A percentile compares a stretch with the other conserved stretches of the same genome.
phyloP scores from a whole-genome alignment of 2,888 invertebrate species.

The Pseudanteris insignis region DNA sequence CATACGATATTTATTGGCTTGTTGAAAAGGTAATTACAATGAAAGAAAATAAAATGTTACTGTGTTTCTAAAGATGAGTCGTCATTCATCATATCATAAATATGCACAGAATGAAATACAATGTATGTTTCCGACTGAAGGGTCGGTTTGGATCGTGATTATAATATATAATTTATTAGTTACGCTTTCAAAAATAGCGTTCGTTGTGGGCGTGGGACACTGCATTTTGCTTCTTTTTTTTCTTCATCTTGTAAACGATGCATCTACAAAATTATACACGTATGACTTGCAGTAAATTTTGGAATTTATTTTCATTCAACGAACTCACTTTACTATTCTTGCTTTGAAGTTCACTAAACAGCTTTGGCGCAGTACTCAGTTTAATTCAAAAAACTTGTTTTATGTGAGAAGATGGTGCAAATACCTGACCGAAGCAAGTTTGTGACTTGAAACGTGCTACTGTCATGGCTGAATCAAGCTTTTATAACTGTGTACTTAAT shows the following conservation, averaged over 20 bases:
- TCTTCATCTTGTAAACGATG: not conserved
- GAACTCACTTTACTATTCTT: not conserved
- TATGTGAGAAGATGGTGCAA: too few species aligned
- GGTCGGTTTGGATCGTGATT: conserved; percentile 4
- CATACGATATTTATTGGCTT: too few species aligned
- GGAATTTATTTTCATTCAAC: conserved; percentile 28
- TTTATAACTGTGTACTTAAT: too few species aligned
- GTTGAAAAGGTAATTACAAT: too few species aligned
- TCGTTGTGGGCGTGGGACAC: conserved; percentile 8
- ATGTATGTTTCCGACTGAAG: not conserved
- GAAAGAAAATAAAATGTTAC: too few species aligned
- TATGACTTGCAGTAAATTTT: conserved; percentile 27
- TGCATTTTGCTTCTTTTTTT: not conserved
- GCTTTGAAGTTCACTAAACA: too few species aligned
- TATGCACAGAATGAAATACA: not conserved
- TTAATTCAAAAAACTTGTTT: too few species aligned
- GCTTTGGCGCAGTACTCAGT: too few species aligned
- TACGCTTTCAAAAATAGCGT: conserved; percentile 17
- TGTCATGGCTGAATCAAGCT: too few species aligned
- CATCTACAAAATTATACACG: conserved; percentile 16
- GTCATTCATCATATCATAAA: not conserved
- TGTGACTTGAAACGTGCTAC: too few species aligned
- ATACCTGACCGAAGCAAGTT: too few species aligned
- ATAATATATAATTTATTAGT: conserved; percentile 28
- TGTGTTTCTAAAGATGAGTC: too few species aligned